Evolutionary conservation across 2,888 invertebrate genomes (phyloP).

Genomic region (Drosophila koepferae): DNA sequence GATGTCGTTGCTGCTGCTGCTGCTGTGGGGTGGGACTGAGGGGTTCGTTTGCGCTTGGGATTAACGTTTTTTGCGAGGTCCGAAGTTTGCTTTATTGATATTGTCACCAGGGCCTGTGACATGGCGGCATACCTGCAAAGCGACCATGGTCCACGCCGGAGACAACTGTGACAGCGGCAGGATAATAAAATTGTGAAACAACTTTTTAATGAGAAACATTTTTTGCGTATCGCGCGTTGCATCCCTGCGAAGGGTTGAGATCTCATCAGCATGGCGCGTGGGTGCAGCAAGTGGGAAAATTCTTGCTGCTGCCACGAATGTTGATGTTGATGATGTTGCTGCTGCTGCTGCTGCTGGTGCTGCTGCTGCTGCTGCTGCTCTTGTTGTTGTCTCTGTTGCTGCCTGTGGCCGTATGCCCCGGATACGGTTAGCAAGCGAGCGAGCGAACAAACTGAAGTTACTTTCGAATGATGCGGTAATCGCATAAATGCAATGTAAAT

Average conservation of each 20-base stretch:
- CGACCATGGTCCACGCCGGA: slow-evolving; percentile 23
- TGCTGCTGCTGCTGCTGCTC: slow-evolving; percentile 9
- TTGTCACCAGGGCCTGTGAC: slow-evolving; percentile 69
- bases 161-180: slow-evolving; percentile 35
- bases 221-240: slow-evolving; percentile 65
- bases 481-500: slow-evolving; percentile 32
- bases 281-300: slow-evolving; percentile 30
- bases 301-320: slow-evolving; percentile 23
- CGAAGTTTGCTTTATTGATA: slow-evolving; percentile 78
- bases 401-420: slow-evolving; percentile 23
- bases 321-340: slow-evolving; percentile 15
- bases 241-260: slow-evolving; percentile 13
- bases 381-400: slow-evolving; percentile 9
- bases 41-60: slow-evolving; percentile 1
- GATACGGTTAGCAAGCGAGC: slow-evolving; percentile 14
- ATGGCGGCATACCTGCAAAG: slow-evolving; percentile 61
- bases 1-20: slow-evolving; percentile 28
- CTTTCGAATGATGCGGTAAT: slow-evolving; percentile 36
- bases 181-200: slow-evolving; percentile 79
- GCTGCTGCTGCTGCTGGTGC: slow-evolving; percentile 14
- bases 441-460: slow-evolving; percentile 20
- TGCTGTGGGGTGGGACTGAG: slow-evolving; percentile 1
- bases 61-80: slow-evolving; percentile 31
- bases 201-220: slow-evolving; percentile 79
- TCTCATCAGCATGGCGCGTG: not conserved